phyloP scores from a whole-genome alignment of 1,140 invertebrate species.

The Hypsibius dujardini region DNA sequence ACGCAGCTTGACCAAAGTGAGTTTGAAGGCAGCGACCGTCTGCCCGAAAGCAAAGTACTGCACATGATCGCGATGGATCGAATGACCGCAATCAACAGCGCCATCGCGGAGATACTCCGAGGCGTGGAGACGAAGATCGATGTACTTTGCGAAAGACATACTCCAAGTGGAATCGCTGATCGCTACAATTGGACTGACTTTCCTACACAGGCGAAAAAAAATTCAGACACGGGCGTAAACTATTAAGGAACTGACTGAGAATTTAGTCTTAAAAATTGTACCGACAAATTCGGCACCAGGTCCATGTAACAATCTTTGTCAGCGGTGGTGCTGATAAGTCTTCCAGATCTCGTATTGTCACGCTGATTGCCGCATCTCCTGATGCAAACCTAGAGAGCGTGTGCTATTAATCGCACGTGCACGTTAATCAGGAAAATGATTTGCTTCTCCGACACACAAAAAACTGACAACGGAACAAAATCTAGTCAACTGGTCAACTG shows the following conservation, averaged over 20 bases:
- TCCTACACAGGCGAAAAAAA: conserved; percentile 25
- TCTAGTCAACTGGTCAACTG: too few relatives aligned
- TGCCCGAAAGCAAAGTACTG: conserved; percentile 77
- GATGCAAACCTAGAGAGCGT: too few relatives aligned
- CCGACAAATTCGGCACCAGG: conserved; percentile 58
- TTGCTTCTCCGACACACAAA: too few relatives aligned
- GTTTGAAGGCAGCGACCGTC: conserved; percentile 65
- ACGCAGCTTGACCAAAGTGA: conserved; percentile 29
- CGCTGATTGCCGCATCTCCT: conserved; percentile 37
- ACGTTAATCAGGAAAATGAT: too few relatives aligned
- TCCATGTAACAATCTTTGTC: conserved; percentile 56
- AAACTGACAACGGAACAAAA: too few relatives aligned
- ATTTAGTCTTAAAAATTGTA: conserved; percentile 28
- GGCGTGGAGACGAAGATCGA: conserved; percentile 68
- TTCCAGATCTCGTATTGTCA: conserved; percentile 35
- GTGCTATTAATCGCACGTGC: too few relatives aligned
- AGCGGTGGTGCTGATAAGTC: conserved; percentile 26
- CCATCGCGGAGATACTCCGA: conserved; percentile 46
- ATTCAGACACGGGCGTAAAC: not conserved
- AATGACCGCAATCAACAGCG: conserved; percentile 50
- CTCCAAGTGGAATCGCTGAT: conserved; percentile 64
- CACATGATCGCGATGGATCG: conserved; percentile 66
- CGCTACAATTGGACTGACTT: conserved; percentile 47
- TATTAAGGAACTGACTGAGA: not conserved
- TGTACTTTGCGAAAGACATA: conserved; percentile 71